These are phyloP conservation scores for Lycophotia porphyrea DNA, from an alignment of 2,888 invertebrate species.

Conservation along the genomic window DNA sequence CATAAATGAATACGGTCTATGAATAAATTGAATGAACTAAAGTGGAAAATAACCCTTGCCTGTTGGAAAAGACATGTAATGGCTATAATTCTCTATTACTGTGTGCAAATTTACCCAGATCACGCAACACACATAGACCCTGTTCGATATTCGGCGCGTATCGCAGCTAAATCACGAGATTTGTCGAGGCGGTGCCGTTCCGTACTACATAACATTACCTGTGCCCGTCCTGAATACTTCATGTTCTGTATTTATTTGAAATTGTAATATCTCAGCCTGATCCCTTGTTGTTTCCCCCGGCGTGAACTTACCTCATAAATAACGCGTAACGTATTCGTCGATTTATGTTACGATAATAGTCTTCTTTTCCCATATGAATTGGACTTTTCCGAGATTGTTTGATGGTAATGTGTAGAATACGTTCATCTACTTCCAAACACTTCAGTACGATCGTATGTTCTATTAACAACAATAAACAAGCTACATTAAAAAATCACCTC, in stretches of 20 bases:
- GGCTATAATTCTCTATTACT: slow-evolving; percentile 86
- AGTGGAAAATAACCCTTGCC: slow-evolving; percentile 52
- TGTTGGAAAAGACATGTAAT: slow-evolving; percentile 70
- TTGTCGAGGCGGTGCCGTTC: slow-evolving; percentile 87
- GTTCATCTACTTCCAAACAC: slow-evolving; percentile 42
- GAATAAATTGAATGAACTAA: slow-evolving; percentile 53
- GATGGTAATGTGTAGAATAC: slow-evolving; percentile 54
- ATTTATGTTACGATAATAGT: slow-evolving; percentile 84
- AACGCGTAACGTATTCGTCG: slow-evolving; percentile 85
- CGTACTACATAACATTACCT: slow-evolving; percentile 89
- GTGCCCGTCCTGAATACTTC: slow-evolving; percentile 89
- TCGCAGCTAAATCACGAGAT: slow-evolving; percentile 90
- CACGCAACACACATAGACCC: slow-evolving; percentile 87
- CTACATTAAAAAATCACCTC: slow-evolving; percentile 49
- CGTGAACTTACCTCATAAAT: slow-evolving; percentile 86
- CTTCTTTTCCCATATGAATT: slow-evolving; percentile 78
- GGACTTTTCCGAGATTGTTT: slow-evolving; percentile 67
- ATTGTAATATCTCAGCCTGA: slow-evolving; percentile 89
- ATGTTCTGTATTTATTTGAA: slow-evolving; percentile 89
- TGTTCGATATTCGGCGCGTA: slow-evolving; percentile 89
- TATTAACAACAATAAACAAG: slow-evolving; percentile 33
- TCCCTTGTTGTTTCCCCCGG: slow-evolving; percentile 86
- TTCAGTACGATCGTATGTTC: slow-evolving; percentile 35
- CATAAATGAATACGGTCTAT: slow-evolving; percentile 56
- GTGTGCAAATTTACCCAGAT: slow-evolving; percentile 87